These are phyloP conservation scores for Lepidurus apus DNA, from an alignment of 1,140 invertebrate species.

Conservation along the genomic window DNA sequence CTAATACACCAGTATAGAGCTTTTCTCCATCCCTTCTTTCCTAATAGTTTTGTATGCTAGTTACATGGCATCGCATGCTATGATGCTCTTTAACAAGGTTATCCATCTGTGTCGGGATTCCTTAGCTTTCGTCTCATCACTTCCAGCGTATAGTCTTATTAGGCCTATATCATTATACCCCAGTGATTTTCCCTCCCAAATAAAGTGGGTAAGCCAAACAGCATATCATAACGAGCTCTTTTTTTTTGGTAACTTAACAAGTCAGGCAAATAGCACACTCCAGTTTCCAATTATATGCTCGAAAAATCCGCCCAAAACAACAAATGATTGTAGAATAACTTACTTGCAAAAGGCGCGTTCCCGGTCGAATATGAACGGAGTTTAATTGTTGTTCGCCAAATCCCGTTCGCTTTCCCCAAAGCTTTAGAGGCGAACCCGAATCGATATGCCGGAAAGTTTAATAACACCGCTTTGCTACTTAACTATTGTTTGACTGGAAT, in stretches of 20 bases:
- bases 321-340: no score
- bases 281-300: no score
- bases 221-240: not conserved
- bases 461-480: conserved; percentile 2
- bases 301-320: no score
- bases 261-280: no score
- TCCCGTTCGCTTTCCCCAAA: no score
- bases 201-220: not conserved
- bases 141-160: not conserved
- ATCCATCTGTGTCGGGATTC: not conserved
- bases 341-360: no score
- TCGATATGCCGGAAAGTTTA: not conserved
- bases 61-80: not conserved
- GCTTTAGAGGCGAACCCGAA: not conserved
- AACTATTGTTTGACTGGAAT: not conserved
- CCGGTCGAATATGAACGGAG: no score
- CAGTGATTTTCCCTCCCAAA: not conserved
- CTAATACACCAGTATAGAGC: not conserved
- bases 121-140: not conserved
- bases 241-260: not conserved
- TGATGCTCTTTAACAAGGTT: conserved; percentile 8
- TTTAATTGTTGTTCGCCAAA: no score
- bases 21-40: no score
- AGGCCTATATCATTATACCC: conserved; percentile 4
- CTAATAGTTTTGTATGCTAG: not conserved